phyloP scores from a whole-genome alignment of 1,140 invertebrate genomes.

The Trissolcus basalis region DNA sequence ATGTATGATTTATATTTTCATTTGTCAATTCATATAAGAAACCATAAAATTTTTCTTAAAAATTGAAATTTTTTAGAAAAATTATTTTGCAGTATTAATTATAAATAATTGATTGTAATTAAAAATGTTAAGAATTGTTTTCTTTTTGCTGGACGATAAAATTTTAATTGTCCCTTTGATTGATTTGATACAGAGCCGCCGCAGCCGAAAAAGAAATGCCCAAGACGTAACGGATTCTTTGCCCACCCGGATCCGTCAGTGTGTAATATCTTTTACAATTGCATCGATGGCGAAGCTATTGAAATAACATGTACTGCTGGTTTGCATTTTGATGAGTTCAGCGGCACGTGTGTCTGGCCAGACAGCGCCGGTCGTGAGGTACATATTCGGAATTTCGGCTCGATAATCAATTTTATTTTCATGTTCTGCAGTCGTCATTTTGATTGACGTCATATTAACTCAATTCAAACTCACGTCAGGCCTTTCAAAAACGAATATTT shows the following conservation, averaged over 20 bases:
- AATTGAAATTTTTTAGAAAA: too few relatives aligned
- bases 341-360: constrained; percentile 91
- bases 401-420: constrained; percentile 17
- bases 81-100: too few relatives aligned
- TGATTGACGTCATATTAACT: constrained; percentile 10
- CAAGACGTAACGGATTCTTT: constrained; percentile 91
- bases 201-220: constrained; percentile 83
- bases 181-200: constrained; percentile 82
- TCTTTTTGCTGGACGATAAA: too few relatives aligned
- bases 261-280: constrained; percentile 92
- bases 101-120: too few relatives aligned
- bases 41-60: too few relatives aligned
- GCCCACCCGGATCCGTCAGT: constrained; percentile 87
- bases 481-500: too few relatives aligned
- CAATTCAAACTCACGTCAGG: too few relatives aligned
- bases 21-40: too few relatives aligned
- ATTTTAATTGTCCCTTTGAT: constrained; percentile 42
- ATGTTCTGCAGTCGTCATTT: constrained; percentile 13
- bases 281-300: constrained; percentile 88
- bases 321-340: constrained; percentile 91
- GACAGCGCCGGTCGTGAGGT: constrained; percentile 86
- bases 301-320: constrained; percentile 90
- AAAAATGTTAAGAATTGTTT: too few relatives aligned
- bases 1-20: too few relatives aligned
- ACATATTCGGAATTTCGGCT: constrained; percentile 11